Conservation (phyloP, 2,888 invertebrate genomes). For the Yponomeuta sedellus region DNA sequence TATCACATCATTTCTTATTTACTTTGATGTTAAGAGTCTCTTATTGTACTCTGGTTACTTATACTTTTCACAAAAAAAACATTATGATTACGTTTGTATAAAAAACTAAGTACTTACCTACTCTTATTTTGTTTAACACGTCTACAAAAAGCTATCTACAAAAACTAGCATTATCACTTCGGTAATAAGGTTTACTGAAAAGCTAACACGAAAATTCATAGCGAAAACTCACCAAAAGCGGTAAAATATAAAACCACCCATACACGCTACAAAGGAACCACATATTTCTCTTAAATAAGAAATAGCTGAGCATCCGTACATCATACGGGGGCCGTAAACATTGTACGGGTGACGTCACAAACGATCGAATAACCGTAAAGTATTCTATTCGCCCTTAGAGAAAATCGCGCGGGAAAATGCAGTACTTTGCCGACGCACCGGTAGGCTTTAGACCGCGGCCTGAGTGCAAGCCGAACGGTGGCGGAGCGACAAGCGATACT, state of each 20-base stretch:
- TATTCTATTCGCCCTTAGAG: slow-evolving; percentile 43
- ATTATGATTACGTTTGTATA: too few relatives aligned
- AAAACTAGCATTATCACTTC: too few relatives aligned
- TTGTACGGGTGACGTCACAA: slow-evolving; percentile 32
- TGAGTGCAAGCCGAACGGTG: not conserved
- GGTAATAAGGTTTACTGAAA: too few relatives aligned
- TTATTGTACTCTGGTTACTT: too few relatives aligned
- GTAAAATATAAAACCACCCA: not conserved
- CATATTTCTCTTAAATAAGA: slow-evolving; percentile 52
- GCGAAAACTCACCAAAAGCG: not conserved
- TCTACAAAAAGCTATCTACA: too few relatives aligned
- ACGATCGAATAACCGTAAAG: slow-evolving; percentile 41
- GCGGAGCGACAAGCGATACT: not conserved
- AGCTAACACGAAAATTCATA: not conserved
- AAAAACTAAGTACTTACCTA: too few relatives aligned
- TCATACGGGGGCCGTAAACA: slow-evolving; percentile 36
- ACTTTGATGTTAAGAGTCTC: too few relatives aligned
- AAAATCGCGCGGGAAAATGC: slow-evolving; percentile 42
- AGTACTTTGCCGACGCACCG: slow-evolving; percentile 39
- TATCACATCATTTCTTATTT: too few relatives aligned
- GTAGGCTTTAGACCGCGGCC: slow-evolving; percentile 8
- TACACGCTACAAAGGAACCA: slow-evolving; percentile 15
- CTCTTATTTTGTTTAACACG: too few relatives aligned
- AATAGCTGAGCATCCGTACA: slow-evolving; percentile 40
- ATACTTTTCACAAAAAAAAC: too few relatives aligned